Evolutionary conservation across 2,888 invertebrate species (phyloP).

Genomic region (Ceramica pisi): DNA sequence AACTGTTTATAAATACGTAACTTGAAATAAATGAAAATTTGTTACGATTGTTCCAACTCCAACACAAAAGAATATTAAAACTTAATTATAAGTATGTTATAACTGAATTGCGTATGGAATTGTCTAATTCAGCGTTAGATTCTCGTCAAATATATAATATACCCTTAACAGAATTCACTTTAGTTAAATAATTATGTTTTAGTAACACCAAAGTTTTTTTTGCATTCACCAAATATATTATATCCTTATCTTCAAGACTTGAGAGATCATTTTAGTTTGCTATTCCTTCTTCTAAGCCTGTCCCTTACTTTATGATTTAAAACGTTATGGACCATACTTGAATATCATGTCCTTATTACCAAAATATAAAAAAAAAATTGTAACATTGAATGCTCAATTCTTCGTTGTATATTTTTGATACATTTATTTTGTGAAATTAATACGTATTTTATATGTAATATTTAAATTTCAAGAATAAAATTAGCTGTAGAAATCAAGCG

Average conservation of each 20-base stretch:
- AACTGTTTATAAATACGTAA: background rate
- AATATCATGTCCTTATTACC: constrained; percentile 50
- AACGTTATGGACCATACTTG: constrained; percentile 51
- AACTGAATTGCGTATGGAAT: constrained; percentile 14
- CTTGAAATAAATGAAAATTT: background rate
- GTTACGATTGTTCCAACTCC: background rate
- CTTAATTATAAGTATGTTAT: background rate
- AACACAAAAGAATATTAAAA: background rate
- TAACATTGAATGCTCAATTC: constrained; percentile 64
- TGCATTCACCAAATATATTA: constrained; percentile 26
- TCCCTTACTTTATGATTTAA: constrained; percentile 11
- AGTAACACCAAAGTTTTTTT: constrained; percentile 39
- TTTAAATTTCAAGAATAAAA: constrained; percentile 49
- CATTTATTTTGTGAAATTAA: constrained; percentile 62
- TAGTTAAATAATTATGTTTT: background rate
- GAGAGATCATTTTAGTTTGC: constrained; percentile 47
- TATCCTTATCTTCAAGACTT: constrained; percentile 31
- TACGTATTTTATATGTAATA: constrained; percentile 54
- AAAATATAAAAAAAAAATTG: constrained; percentile 31
- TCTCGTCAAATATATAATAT: constrained; percentile 6
- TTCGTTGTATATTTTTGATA: constrained; percentile 70
- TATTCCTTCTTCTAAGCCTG: background rate
- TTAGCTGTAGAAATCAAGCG: constrained; percentile 26
- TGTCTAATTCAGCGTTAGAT: constrained; percentile 2
- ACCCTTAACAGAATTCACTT: background rate